Evolutionary conservation across 2,888 invertebrate genomes (phyloP), one percentile per base, ranked within the genome.

Genomic region (Aphrophora alni): DNA sequence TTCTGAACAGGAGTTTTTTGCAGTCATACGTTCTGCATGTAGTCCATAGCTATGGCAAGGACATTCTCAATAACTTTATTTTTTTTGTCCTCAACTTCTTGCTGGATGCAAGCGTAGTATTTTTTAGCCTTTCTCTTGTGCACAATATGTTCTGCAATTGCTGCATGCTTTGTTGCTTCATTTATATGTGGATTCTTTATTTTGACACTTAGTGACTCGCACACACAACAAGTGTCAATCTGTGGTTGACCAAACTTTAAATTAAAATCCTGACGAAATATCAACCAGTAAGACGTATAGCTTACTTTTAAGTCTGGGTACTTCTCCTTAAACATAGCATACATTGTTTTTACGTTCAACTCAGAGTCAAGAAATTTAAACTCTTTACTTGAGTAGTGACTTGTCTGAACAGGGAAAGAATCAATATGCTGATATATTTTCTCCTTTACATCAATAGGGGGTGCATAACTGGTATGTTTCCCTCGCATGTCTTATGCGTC

Each of bases 21-120:
- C 25, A 86, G 72, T 12, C 83, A 70, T 74, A 84, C 38, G 72
- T 85, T 84, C 79, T 84, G 84, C 80, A 86, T 84, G 70, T 84
- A 85, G 79, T 86, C 86, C 38, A 87, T 86, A 21, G 84, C 85
- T 38, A 87, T 81, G 33, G 84, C 72, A 14, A 80, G 51, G 12
- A 80, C 72, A 26, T 78, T 44, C 28, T 77, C 38, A 75, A 82
- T 75, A 8, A 74, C 85, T 81, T 82, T 82, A 69, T 84, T 28
- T 70, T 82, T 84, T 26, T 71, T 7, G 68, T 84, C 79, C 70
- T 75, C 75, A 68, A 81, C 81, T 75, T 85, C 83, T 77, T 83
- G 83, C 38, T 86, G 81, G 17, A 84, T 77, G 27, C 25, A 71
- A 71, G 81, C 74, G 84, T 75, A 74, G 75, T 84, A 85, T 75